phyloP scores from a whole-genome alignment of 2,113 vertebrate genomes.

The Nothobranchius kuhntae region DNA sequence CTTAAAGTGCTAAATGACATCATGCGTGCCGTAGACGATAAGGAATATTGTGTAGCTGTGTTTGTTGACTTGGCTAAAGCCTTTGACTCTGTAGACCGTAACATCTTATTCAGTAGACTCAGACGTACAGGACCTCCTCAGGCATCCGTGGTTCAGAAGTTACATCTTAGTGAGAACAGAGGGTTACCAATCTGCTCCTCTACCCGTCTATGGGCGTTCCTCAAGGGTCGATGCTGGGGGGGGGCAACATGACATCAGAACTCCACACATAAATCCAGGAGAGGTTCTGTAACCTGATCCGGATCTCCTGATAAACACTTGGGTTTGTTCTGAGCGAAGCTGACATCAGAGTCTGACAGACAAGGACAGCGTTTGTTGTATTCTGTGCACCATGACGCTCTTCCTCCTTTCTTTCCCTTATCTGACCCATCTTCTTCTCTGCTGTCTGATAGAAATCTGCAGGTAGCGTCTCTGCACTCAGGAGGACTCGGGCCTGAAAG shows the following conservation, averaged over 20 bases:
- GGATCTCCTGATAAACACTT: not conserved
- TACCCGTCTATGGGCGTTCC: too few relatives aligned
- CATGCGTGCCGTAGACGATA: too few relatives aligned
- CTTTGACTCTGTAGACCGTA: too few relatives aligned
- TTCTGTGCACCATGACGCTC: conserved; percentile 13
- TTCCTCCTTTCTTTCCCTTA: conserved; percentile 43
- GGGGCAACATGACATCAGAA: not conserved
- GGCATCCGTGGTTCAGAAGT: too few relatives aligned
- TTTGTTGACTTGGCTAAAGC: too few relatives aligned
- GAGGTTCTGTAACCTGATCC: not conserved
- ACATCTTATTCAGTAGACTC: too few relatives aligned
- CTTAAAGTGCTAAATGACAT: too few relatives aligned
- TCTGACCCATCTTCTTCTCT: conserved; percentile 30
- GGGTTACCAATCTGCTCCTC: too few relatives aligned
- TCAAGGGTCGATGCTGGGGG: not conserved
- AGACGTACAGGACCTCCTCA: too few relatives aligned
- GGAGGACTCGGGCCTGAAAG: conserved; percentile 30
- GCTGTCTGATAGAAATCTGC: conserved; percentile 48
- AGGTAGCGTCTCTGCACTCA: conserved; percentile 47
- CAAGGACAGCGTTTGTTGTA: not conserved
- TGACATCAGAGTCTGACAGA: conserved; percentile 20
- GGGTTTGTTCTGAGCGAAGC: not conserved
- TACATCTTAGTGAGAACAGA: too few relatives aligned
- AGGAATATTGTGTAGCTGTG: too few relatives aligned
- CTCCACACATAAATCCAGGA: not conserved